A percentile compares a stretch with the other conserved stretches of the same genome.
These are phyloP conservation scores for Craseonycteris thonglongyai DNA, from an alignment of 2,113 vertebrate genomes.

Conservation along the genomic window DNA sequence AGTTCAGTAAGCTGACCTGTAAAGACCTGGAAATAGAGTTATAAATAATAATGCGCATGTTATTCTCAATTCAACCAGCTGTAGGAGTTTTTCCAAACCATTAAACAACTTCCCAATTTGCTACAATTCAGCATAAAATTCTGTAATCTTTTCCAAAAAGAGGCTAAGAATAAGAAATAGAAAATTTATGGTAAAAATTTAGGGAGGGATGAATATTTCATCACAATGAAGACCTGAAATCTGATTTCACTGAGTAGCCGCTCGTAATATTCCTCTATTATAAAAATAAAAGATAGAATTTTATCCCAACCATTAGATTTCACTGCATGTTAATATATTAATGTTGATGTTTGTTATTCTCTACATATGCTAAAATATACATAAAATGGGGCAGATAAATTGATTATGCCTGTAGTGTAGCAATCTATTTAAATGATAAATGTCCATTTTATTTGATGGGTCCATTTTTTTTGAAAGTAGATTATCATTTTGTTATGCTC, in stretches of 20 bases:
- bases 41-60: slow-evolving; percentile 68
- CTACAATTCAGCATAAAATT: slow-evolving; percentile 40
- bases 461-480: background rate
- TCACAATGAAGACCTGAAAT: background rate
- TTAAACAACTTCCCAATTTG: slow-evolving; percentile 65
- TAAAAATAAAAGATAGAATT: background rate
- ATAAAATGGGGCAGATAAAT: background rate
- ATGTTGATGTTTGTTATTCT: background rate
- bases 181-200: background rate
- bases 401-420: background rate
- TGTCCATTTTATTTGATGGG: background rate
- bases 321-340: background rate
- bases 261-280: background rate
- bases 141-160: slow-evolving; percentile 13
- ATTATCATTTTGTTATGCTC: background rate
- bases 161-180: background rate
- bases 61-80: slow-evolving; percentile 52
- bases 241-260: background rate
- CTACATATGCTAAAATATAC: background rate
- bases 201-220: slow-evolving; percentile 26
- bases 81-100: slow-evolving; percentile 54
- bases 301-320: background rate
- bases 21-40: slow-evolving; percentile 54
- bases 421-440: background rate
- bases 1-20: slow-evolving; percentile 55